Evolutionary conservation across 2,797 vertebrate genomes (phyloP), one percentile per base, ranked within the genome.

Genomic region (Aplochiton taeniatus): DNA sequence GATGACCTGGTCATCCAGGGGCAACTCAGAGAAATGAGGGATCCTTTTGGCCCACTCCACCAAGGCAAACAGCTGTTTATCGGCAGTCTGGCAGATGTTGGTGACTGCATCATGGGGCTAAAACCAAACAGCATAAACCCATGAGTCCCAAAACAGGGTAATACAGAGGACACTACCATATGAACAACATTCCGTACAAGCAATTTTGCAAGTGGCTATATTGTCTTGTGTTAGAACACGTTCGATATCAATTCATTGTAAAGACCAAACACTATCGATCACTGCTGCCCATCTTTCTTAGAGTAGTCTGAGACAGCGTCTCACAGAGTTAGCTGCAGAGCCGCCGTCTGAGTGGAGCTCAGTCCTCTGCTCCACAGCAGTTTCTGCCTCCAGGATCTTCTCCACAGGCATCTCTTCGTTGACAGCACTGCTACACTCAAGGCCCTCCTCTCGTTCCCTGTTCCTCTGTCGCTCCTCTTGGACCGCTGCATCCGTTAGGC

Each of bases 21-120:
- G 96, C 79, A 99, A 89, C 85, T 98, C 96, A 0, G 95, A 98
- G 87, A 99, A 99, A 80, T 97, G 97, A 1, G 98, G 98, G 80
- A 99, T 94, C 78, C 96, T 94, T 88, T 99, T 99, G 68, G 98
- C 97, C 98, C 98, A 99, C 85, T 99, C 98, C 75, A 99, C 98
- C 85, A 99, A 84, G 1, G 96, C 96, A 92, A 97, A 99, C 57
- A 99, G 94, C 91, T 99, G 98, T 66, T 99, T 99, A 90, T 99
- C 97, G 4, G 98, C 98, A 0, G 98, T 97, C 78, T 98, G 98
- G 86, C 97, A 99, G 78, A 99, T 99, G 93, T 98, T 98, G 73
- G 95, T 98, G 67, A 99, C 97, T 0, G 97, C 96, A 89, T 99
- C 98, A 0, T 96, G 96, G 72, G 95, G 95, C 98, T 99, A 81